Evolutionary conservation across 2,888 invertebrate species (phyloP).

Genomic region (Uloborus plumipes): DNA sequence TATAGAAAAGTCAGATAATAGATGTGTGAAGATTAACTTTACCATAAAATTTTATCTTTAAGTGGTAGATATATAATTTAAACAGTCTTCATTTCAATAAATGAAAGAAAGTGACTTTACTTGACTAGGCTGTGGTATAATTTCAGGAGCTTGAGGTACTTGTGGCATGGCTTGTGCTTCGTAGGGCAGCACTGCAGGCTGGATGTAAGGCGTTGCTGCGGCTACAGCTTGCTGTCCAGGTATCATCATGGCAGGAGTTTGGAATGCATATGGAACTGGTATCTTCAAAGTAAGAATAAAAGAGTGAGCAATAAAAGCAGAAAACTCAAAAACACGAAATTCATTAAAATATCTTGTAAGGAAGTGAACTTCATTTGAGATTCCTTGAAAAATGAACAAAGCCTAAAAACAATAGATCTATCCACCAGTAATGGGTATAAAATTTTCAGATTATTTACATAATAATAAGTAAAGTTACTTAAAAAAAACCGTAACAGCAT

Average conservation of each 20-base stretch:
- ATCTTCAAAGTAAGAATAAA: constrained; percentile 53
- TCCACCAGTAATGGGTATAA: too few relatives aligned
- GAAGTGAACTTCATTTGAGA: neutral
- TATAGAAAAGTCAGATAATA: too few relatives aligned
- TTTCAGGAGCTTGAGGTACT: constrained; percentile 61
- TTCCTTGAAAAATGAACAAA: too few relatives aligned
- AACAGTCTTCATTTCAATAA: neutral
- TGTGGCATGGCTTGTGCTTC: constrained; percentile 69
- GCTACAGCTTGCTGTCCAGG: constrained; percentile 57
- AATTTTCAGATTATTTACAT: too few relatives aligned
- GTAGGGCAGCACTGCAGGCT: constrained; percentile 43
- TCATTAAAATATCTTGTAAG: too few relatives aligned
- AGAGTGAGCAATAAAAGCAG: constrained; percentile 26
- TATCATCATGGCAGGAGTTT: constrained; percentile 36
- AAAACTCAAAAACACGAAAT: neutral
- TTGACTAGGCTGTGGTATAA: constrained; percentile 1
- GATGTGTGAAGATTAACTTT: too few relatives aligned
- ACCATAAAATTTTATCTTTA: too few relatives aligned
- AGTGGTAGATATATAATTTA: too few relatives aligned
- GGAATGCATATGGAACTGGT: constrained; percentile 63
- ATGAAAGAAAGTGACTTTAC: neutral
- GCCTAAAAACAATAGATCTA: too few relatives aligned
- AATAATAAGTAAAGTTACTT: too few relatives aligned
- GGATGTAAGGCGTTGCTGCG: constrained; percentile 71
- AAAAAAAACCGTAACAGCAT: too few relatives aligned